Evolutionary conservation across 2,797 vertebrate species (phyloP).

Genomic region (Rhyacichthys aspro): DNA sequence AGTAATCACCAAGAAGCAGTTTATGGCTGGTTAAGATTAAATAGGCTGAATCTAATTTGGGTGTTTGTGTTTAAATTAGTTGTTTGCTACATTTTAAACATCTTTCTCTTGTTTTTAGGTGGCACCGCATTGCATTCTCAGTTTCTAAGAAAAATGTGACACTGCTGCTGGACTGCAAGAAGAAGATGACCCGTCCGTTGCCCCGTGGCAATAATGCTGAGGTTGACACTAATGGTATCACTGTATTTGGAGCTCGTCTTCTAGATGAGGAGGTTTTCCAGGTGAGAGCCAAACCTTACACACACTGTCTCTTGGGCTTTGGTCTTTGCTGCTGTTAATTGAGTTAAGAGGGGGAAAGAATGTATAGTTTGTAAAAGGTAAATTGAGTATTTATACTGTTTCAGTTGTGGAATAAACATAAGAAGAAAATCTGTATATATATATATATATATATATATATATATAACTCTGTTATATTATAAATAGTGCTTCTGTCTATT

Average conservation of each 20-base stretch:
- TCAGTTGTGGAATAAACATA: no score
- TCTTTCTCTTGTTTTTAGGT: constrained; percentile 75
- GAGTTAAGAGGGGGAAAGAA: no score
- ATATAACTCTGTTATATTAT: no score
- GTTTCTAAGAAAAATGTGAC: constrained; percentile 89
- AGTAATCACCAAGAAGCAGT: constrained; percentile 75
- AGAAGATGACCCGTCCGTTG: constrained; percentile 82
- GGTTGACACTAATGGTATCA: constrained; percentile 89
- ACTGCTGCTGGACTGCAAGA: constrained; percentile 90
- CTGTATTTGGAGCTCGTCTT: constrained; percentile 89
- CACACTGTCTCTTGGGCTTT: no score
- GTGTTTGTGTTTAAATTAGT: constrained; percentile 2
- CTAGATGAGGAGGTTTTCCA: constrained; percentile 92
- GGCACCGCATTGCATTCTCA: constrained; percentile 90
- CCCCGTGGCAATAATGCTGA: constrained; percentile 81
- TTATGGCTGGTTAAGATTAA: constrained; percentile 55
- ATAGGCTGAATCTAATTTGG: constrained; percentile 19
- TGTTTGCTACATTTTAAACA: constrained; percentile 35
- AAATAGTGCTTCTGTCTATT: no score
- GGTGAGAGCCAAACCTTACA: constrained; percentile 69
- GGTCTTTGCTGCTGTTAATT: no score
- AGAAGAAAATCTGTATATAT: no score
- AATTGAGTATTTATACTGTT: no score
- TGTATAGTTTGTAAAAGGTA: no score
- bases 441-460: no score